Evolutionary conservation across 1,140 invertebrate genomes (phyloP).

Genomic region (Papilio machaon): DNA sequence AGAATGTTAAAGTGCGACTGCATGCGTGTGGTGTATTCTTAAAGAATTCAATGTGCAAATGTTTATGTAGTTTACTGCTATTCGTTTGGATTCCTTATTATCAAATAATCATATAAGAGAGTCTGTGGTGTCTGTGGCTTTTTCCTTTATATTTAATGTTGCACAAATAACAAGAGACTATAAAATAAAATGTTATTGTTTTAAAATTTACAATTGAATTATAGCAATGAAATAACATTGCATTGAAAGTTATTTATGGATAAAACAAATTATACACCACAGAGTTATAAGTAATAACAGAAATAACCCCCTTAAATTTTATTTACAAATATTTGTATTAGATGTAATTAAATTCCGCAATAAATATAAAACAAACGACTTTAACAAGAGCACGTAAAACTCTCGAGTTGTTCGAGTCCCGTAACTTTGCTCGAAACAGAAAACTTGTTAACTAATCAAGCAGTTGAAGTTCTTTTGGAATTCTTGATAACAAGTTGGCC

Average conservation of each 20-base stretch:
- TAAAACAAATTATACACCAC: not conserved
- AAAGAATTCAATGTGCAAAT: not conserved
- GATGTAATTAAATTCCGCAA: not conserved
- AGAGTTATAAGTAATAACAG: not conserved
- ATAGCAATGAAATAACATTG: no score
- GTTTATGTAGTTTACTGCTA: not conserved
- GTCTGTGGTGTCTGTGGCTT: not conserved
- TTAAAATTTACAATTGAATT: no score
- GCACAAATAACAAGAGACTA: no score
- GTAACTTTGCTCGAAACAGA: constrained; percentile 4
- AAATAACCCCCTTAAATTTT: not conserved
- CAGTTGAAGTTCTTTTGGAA: constrained; percentile 23
- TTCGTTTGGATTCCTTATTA: not conserved
- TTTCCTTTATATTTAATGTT: no score
- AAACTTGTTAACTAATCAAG: constrained; percentile 22
- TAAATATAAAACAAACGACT: not conserved
- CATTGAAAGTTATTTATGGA: no score
- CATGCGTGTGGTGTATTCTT: not conserved
- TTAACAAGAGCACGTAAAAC: constrained; percentile 3
- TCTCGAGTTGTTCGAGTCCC: not conserved
- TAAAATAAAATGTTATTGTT: no score
- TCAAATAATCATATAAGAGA: not conserved
- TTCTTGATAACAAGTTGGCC: constrained; percentile 7
- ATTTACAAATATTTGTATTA: not conserved
- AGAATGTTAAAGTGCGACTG: not conserved